phyloP scores from a whole-genome alignment of 2,113 vertebrate species.

The Anoplopoma fimbria region DNA sequence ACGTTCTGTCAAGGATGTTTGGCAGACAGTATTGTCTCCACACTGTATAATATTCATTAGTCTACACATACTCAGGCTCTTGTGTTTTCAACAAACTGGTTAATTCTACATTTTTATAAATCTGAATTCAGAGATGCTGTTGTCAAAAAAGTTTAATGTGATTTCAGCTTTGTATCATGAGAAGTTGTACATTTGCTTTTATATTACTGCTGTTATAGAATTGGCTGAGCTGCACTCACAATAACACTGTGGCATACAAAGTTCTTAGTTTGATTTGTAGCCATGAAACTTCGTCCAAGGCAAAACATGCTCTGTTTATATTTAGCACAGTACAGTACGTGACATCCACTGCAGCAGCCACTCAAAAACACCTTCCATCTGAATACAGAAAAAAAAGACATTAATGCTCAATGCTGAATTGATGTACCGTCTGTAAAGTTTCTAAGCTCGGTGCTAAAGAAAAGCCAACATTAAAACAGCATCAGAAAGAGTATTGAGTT shows the following conservation, averaged over 20 bases:
- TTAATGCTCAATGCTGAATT: background rate
- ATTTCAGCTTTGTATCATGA: background rate
- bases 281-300: no score
- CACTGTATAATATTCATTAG: background rate
- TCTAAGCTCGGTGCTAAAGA: background rate
- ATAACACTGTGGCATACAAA: background rate
- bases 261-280: no score
- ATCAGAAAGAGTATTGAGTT: slow-evolving; percentile 11
- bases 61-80: background rate
- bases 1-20: no score
- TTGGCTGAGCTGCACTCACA: background rate
- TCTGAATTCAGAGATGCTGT: background rate
- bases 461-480: background rate
- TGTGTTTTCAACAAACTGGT: background rate
- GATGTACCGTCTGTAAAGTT: background rate
- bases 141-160: background rate
- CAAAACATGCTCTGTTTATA: background rate
- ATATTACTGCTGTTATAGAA: background rate
- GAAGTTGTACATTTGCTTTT: background rate
- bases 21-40: background rate
- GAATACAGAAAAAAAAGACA: background rate
- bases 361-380: background rate
- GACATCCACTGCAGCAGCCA: background rate
- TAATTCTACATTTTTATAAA: background rate
- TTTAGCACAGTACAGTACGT: background rate